These are phyloP conservation scores for Scaptodrosophila lebanonensis DNA, from an alignment of 1,140 invertebrate genomes.

Conservation along the genomic window DNA sequence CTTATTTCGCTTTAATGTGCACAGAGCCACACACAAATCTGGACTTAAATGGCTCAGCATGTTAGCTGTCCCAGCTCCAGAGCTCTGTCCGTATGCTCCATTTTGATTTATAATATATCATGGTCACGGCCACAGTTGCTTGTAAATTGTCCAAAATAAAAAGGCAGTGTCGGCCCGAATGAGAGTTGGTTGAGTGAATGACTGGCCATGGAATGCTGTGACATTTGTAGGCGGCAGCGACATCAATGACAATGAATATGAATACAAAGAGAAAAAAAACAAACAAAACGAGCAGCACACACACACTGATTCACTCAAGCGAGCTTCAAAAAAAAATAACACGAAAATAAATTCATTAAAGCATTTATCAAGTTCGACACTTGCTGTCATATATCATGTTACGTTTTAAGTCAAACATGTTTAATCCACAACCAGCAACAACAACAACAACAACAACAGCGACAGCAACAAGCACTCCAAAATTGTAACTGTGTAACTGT, in stretches of 20 bases:
- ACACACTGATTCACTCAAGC: slow-evolving; percentile 20
- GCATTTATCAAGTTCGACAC: slow-evolving; percentile 74
- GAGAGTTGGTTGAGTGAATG: slow-evolving; percentile 26
- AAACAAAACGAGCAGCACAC: background rate
- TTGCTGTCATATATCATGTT: slow-evolving; percentile 73
- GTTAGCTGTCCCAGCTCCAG: slow-evolving; percentile 40
- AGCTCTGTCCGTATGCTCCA: slow-evolving; percentile 29
- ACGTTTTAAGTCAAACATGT: slow-evolving; percentile 64
- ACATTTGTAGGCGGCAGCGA: slow-evolving; percentile 18
- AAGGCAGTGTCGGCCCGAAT: slow-evolving; percentile 33
- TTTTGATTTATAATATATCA: slow-evolving; percentile 67
- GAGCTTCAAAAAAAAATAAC: slow-evolving; percentile 24
- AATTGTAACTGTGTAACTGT: slow-evolving; percentile 25
- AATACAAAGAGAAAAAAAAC: background rate
- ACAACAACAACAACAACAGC: slow-evolving; percentile 20
- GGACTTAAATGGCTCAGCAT: slow-evolving; percentile 54
- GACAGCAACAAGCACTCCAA: slow-evolving; percentile 2
- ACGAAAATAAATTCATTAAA: slow-evolving; percentile 74
- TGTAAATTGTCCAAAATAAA: too few species aligned
- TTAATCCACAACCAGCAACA: slow-evolving; percentile 53
- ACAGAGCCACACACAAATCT: slow-evolving; percentile 53
- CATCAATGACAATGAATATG: background rate
- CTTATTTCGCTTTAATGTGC: slow-evolving; percentile 10
- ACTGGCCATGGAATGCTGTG: slow-evolving; percentile 25
- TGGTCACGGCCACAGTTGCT: slow-evolving; percentile 53